Evolutionary conservation across 2,113 vertebrate genomes (phyloP).

Genomic region (Otus sunia): DNA sequence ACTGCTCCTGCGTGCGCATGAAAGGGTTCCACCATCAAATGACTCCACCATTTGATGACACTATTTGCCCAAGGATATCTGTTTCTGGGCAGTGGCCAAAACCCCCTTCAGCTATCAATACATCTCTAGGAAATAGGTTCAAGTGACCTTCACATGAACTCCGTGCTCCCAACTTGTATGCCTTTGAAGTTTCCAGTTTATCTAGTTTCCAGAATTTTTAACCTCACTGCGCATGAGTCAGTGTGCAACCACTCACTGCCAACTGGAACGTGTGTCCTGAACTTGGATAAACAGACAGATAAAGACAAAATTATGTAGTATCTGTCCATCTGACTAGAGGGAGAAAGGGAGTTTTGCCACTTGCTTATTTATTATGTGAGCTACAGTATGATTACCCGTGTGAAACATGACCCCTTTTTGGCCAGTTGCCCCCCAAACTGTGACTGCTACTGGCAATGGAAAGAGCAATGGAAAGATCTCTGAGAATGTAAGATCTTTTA

Average conservation of each 20-base stretch:
- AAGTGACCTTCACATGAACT: constrained; percentile 62
- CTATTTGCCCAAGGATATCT: constrained; percentile 34
- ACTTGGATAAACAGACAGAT: constrained; percentile 22
- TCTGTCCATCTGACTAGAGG: neutral
- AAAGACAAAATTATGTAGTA: constrained; percentile 50
- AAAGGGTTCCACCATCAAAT: constrained; percentile 49
- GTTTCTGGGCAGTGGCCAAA: constrained; percentile 39
- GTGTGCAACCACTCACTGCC: neutral
- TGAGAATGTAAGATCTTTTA: constrained; percentile 73
- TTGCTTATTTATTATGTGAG: constrained; percentile 65
- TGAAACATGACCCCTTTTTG: constrained; percentile 69
- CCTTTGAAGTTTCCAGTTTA: constrained; percentile 56
- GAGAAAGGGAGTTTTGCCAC: constrained; percentile 36
- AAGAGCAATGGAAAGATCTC: constrained; percentile 77
- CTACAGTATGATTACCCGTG: constrained; percentile 65
- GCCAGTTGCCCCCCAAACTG: constrained; percentile 61
- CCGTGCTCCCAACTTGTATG: neutral
- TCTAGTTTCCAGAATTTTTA: constrained; percentile 28
- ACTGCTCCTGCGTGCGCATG: neutral
- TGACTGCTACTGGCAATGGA: constrained; percentile 71
- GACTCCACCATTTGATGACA: constrained; percentile 49
- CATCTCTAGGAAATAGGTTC: constrained; percentile 44
- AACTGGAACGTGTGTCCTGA: constrained; percentile 13
- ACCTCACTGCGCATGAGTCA: constrained; percentile 3
- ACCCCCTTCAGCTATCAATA: constrained; percentile 46